Evolutionary conservation across 2,797 vertebrate species (phyloP), one percentile per base, ranked within the genome.

Genomic region (Malurus splendens): DNA sequence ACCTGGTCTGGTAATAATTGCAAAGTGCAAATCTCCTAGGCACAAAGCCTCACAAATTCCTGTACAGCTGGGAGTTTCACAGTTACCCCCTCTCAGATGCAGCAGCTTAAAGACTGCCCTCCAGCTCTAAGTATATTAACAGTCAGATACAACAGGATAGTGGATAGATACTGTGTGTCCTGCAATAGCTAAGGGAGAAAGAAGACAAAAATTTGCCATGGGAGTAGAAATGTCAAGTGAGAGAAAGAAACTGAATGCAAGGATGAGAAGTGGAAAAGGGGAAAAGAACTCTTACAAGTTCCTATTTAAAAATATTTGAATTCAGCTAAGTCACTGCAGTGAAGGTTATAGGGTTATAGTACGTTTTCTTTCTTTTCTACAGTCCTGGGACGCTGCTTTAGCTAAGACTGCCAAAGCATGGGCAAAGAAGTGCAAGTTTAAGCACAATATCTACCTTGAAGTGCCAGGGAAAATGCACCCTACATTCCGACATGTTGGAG

Each of bases 351-450:
- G 60, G 8, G 10, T 82, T 65, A 5, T 6, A 38, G 60, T 83
- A 6, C 14, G 8, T 83, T 88, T 87, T 86, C 88, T 86, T 68
- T 32, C 77, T 86, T 85, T 62, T 71, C 84, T 95, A 28, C 88
- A 98, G 98, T 97, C 97, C 2, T 98, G 98, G 98, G 98, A 99
- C 2, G 45, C 95, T 72, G 98, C 87, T 79, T 94, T 98, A 92
- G 98, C 98, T 48, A 91, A 97, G 30, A 97, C 94, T 55, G 98
- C 98, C 3, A 97, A 93, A 93, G 96, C 96, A 0, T 98, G 98
- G 98, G 98, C 98, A 0, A 96, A 92, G 28, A 91, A 73, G 27
- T 99, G 98, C 72, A 9, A 67, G 20, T 96, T 95, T 91, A 0
- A 87, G 7, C 97, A 96, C 94, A 98, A 98, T 72, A 32, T 1